phyloP scores from a whole-genome alignment of 1,140 invertebrate genomes.

The Megathymus violae region DNA sequence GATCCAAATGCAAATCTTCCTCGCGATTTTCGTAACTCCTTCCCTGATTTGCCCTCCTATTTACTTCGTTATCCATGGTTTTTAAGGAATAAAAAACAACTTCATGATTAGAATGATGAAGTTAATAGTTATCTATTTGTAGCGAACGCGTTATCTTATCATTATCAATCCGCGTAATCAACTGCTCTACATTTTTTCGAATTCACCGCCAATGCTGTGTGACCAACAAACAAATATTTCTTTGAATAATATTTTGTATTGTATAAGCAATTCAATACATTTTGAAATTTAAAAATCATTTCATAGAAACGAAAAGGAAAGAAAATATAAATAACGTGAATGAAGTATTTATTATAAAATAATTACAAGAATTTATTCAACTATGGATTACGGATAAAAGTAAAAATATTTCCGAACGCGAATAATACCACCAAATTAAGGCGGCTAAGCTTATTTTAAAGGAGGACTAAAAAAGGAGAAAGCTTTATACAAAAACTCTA shows the following conservation, averaged over 20 bases:
- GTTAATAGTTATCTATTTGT: slow-evolving; percentile 59
- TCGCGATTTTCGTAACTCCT: slow-evolving; percentile 49
- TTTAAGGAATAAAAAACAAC: slow-evolving; percentile 65
- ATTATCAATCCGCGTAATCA: slow-evolving; percentile 73
- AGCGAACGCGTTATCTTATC: slow-evolving; percentile 78
- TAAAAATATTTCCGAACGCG: slow-evolving; percentile 51
- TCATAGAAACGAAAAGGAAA: no score
- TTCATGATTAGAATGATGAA: slow-evolving; percentile 65
- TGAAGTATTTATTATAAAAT: no score
- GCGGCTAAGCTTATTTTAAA: background rate
- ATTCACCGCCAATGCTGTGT: slow-evolving; percentile 57
- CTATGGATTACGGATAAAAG: no score
- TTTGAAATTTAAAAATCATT: no score
- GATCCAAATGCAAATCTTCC: slow-evolving; percentile 72
- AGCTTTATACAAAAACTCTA: background rate
- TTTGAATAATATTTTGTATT: background rate
- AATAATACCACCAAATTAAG: slow-evolving; percentile 39
- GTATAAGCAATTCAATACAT: no score
- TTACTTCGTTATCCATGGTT: slow-evolving; percentile 60
- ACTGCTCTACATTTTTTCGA: slow-evolving; percentile 69
- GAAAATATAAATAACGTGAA: no score
- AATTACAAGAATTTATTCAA: no score
- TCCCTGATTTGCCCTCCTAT: slow-evolving; percentile 29
- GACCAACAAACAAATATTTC: slow-evolving; percentile 13
- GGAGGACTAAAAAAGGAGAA: slow-evolving; percentile 16